These are phyloP conservation scores for Botrylloides violaceus DNA, from an alignment of 23 tunicate species.

Conservation along the genomic window DNA sequence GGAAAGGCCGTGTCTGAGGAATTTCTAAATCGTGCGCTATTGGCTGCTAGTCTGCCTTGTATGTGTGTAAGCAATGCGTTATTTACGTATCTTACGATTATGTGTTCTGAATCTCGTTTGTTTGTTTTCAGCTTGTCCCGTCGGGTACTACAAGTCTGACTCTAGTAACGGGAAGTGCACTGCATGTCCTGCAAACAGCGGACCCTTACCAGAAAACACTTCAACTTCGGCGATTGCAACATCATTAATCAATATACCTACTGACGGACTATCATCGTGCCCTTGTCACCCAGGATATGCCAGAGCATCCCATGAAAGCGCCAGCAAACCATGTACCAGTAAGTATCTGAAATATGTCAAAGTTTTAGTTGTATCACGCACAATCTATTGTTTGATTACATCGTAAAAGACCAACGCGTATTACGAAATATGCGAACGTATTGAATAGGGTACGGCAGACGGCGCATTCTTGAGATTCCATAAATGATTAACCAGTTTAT, in stretches of 20 bases:
- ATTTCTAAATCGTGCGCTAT: too few species aligned
- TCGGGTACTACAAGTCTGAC: slow-evolving; percentile 43
- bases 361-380: background rate
- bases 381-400: background rate
- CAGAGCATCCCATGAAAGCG: slow-evolving; percentile 45
- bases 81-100: too few species aligned
- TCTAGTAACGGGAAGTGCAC: slow-evolving; percentile 34
- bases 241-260: background rate
- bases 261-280: slow-evolving; percentile 15
- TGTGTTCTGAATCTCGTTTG: too few species aligned
- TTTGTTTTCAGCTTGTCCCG: slow-evolving; percentile 58
- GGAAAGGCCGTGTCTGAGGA: too few species aligned
- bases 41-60: too few species aligned
- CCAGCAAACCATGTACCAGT: slow-evolving; percentile 56
- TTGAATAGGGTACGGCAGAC: background rate
- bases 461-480: slow-evolving; percentile 2
- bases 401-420: slow-evolving; percentile 1
- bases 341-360: slow-evolving; percentile 18
- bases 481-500: background rate
- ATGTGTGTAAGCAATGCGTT: too few species aligned
- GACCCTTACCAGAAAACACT: background rate
- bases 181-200: slow-evolving; percentile 80
- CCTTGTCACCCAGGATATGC: slow-evolving; percentile 72
- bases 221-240: background rate
- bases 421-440: background rate